phyloP scores from a whole-genome alignment of 2,113 vertebrate species.

The Mustelus asterias region DNA sequence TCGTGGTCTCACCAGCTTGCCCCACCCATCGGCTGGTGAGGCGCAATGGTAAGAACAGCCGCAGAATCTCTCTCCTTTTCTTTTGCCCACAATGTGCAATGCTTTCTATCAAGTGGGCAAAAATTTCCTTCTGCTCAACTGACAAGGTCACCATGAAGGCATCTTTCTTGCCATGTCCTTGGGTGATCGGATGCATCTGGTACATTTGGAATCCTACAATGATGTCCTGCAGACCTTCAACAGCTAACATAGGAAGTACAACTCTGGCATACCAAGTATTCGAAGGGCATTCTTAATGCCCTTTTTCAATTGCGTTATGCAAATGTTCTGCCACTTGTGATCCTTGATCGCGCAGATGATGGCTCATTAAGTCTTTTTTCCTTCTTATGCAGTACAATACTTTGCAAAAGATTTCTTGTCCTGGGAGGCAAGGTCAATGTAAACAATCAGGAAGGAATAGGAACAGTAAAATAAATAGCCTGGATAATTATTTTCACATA shows the following conservation, averaged over 20 bases:
- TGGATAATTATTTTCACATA: not conserved
- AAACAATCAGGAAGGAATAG: not conserved
- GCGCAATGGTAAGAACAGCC: no score
- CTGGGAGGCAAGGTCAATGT: not conserved
- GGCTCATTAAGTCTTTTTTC: slow-evolving; percentile 47
- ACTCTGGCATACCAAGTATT: not conserved
- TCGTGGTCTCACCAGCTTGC: no score
- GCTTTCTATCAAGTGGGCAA: not conserved
- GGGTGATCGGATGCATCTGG: not conserved
- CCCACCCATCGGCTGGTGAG: no score
- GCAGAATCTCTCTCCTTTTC: no score
- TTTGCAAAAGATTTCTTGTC: not conserved
- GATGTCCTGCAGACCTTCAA: not conserved
- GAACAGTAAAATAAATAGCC: not conserved
- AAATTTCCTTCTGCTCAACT: not conserved
- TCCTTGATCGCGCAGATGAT: slow-evolving; percentile 38
- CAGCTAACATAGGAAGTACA: not conserved
- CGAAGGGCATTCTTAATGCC: not conserved
- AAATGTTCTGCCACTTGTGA: slow-evolving; percentile 51
- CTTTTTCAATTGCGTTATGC: slow-evolving; percentile 44
- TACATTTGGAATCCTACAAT: not conserved
- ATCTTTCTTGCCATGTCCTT: not conserved
- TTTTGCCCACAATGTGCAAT: no score
- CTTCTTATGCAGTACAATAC: not conserved
- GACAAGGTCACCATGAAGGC: not conserved